Base-by-base conservation (phyloP, 2,888 invertebrate species). In the Hypomecis atomaria region DNA sequence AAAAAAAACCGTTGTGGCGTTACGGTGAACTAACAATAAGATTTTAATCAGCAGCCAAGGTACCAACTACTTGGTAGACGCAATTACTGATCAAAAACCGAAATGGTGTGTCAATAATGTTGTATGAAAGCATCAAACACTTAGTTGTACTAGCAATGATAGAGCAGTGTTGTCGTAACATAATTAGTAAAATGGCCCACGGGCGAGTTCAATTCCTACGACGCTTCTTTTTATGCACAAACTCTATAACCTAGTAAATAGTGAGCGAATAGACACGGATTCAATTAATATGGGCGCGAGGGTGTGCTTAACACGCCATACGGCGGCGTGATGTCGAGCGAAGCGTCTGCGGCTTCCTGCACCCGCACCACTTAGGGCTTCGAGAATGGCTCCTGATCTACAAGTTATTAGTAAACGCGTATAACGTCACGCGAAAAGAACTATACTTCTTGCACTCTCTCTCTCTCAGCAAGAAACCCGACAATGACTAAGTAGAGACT, bases 241-340 rank as follows among this genome's bases (percentile, higher is more conserved):
- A 47, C 48, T 48, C 42, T 37, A 49, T 64, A 55, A 59, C 55
- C 65, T 11, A 65, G 72, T 76, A 77, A 77, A 77, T 73, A 73
- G 71, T 76, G 78, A 77, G 78, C 66, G 78, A 72, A 75, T 78
- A 82, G 87, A 85, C 86, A 78, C 67, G 83, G 82, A 88, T 88
- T 88, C 88, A 88, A 89, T 89, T 88, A 87, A 82, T 74, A 78
- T 62, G 80, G 80, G 83, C 84, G 85, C 84, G 83, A 84, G 85
- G 79, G 76, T 58, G 59, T 57, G 83, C 84, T 84, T 84, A 79
- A 81, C 85, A 86, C 83, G 84, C 81, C 76, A 82, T 70, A 74
- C 71, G 72, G 74, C 71, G 72, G 74, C 78, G 75, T 70, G 79
- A 75, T 81, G 83, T 79, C 82, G 78, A 81, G 81, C 77, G 78